Conservation (phyloP, 2,888 invertebrate genomes). For the Ochropleura plecta region DNA sequence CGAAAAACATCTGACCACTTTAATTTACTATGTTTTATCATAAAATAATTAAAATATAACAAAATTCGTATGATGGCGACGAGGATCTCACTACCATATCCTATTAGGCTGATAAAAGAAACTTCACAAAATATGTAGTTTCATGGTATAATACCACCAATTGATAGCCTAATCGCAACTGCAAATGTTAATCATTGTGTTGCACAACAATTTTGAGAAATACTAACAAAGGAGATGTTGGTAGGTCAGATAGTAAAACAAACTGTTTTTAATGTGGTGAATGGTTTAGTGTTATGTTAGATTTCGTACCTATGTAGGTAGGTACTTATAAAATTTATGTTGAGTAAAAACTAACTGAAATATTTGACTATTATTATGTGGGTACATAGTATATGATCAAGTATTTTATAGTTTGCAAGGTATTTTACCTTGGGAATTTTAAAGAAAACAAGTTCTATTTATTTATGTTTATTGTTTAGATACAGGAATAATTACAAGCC, state of each 20-base stretch:
- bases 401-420: not conserved
- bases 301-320: not conserved
- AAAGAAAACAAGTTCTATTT: constrained; percentile 61
- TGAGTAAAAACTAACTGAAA: not conserved
- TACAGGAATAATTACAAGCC: constrained; percentile 84
- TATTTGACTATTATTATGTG: not conserved
- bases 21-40: too few species aligned
- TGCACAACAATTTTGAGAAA: not conserved
- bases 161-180: not conserved
- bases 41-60: too few species aligned
- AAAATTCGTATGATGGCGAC: not conserved
- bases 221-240: not conserved
- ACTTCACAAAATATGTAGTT: not conserved
- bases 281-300: not conserved
- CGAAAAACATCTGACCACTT: not conserved
- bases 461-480: constrained; percentile 79
- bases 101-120: too few species aligned
- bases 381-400: not conserved
- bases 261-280: not conserved
- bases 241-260: not conserved
- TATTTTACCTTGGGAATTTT: too few species aligned
- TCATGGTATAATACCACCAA: not conserved
- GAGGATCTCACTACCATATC: not conserved
- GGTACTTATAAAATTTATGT: not conserved
- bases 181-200: constrained; percentile 16